phyloP scores from a whole-genome alignment of 2,888 invertebrate genomes.

The Lordiphosa fenestrarum region DNA sequence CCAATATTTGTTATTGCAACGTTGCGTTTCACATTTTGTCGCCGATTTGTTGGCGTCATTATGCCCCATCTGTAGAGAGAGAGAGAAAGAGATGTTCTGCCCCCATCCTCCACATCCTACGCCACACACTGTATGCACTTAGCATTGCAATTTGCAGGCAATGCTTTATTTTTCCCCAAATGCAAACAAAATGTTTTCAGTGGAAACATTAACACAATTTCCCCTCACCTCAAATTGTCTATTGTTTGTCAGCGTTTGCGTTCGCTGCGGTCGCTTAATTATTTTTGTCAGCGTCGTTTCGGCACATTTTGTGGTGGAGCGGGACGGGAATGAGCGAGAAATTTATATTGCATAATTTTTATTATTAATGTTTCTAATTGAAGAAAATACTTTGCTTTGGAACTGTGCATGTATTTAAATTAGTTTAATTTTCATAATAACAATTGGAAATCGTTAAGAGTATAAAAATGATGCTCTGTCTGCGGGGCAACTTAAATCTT shows the following conservation, averaged over 20 bases:
- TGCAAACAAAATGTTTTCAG: conserved; percentile 44
- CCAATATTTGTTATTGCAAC: conserved; percentile 64
- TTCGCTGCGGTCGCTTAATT: conserved; percentile 57
- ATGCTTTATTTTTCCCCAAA: conserved; percentile 42
- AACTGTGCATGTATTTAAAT: neutral
- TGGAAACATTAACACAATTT: conserved; percentile 17
- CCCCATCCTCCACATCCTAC: neutral
- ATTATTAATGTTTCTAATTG: no score
- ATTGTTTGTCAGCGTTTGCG: conserved; percentile 42
- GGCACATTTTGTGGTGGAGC: conserved; percentile 13
- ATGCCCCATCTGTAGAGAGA: conserved; percentile 31
- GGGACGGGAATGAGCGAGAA: no score
- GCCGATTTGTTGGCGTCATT: conserved; percentile 71
- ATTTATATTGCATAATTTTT: no score
- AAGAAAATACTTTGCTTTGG: no score
- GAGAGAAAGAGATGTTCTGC: conserved; percentile 1
- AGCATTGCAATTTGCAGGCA: conserved; percentile 60
- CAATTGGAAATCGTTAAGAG: no score
- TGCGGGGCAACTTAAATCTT: conserved; percentile 54
- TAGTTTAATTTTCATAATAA: neutral
- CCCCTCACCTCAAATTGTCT: conserved; percentile 22
- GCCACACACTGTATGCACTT: conserved; percentile 52
- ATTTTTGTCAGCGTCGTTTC: conserved; percentile 48
- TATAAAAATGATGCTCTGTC: no score
- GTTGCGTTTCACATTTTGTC: conserved; percentile 49